These are phyloP conservation scores for Amniataba percoides DNA, from an alignment of 2,797 vertebrate genomes.

Conservation along the genomic window DNA sequence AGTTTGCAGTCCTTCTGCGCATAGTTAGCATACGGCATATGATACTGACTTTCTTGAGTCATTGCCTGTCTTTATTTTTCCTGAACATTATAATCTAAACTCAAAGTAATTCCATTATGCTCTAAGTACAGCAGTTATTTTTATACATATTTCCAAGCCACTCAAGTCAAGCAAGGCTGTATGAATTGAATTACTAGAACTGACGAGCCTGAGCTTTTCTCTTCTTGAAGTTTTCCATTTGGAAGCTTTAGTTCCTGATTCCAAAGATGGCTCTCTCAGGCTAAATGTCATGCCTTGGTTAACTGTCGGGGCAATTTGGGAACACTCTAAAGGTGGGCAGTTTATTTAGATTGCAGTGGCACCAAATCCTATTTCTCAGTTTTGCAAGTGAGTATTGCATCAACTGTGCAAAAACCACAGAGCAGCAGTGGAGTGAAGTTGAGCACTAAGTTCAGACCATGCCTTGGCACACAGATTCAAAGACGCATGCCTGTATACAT, in stretches of 20 bases:
- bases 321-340: slow-evolving; percentile 55
- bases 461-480: slow-evolving; percentile 47
- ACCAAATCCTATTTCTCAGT: slow-evolving; percentile 46
- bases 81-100: slow-evolving; percentile 67
- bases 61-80: slow-evolving; percentile 63
- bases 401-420: slow-evolving; percentile 54
- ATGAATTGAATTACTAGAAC: slow-evolving; percentile 72
- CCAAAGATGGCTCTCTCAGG: slow-evolving; percentile 65
- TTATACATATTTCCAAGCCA: slow-evolving; percentile 54
- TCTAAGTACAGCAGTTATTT: slow-evolving; percentile 63
- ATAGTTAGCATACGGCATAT: slow-evolving; percentile 42
- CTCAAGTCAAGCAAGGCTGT: slow-evolving; percentile 58
- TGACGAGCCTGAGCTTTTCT: slow-evolving; percentile 57
- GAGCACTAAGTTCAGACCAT: slow-evolving; percentile 48
- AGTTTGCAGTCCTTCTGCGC: slow-evolving; percentile 39
- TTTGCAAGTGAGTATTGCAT: slow-evolving; percentile 64
- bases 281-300: slow-evolving; percentile 65
- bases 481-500: slow-evolving; percentile 45
- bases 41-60: slow-evolving; percentile 53
- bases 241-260: slow-evolving; percentile 59
- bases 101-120: slow-evolving; percentile 73
- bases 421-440: slow-evolving; percentile 67
- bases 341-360: slow-evolving; percentile 78
- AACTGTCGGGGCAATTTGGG: slow-evolving; percentile 62
- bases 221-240: slow-evolving; percentile 75